Conservation (phyloP, 2,797 vertebrate species). For the Pachyuromys duprasi region DNA sequence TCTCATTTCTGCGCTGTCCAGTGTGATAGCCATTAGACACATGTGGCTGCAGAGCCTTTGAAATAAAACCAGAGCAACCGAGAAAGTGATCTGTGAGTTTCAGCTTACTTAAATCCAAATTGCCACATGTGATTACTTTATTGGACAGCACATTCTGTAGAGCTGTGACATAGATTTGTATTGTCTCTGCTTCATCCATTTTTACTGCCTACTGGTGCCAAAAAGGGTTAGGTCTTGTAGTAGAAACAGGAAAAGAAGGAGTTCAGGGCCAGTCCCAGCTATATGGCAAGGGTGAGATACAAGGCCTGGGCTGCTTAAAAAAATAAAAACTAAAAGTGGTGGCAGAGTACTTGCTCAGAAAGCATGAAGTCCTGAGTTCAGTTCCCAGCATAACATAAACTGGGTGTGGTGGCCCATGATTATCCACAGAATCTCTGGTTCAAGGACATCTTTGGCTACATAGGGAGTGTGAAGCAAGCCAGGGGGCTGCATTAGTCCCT, state of each 20-base stretch:
- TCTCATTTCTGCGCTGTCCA: background rate
- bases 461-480: background rate
- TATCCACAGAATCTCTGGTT: background rate
- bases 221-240: background rate
- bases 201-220: background rate
- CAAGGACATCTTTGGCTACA: background rate
- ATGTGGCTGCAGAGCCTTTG: background rate
- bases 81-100: background rate
- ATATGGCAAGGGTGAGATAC: background rate
- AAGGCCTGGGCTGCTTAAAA: background rate
- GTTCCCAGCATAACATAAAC: background rate
- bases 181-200: background rate
- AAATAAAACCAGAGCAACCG: background rate
- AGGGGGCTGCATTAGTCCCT: background rate
- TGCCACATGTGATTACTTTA: background rate
- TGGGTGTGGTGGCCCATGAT: background rate
- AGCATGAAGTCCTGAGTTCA: background rate
- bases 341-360: background rate
- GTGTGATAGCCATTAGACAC: background rate
- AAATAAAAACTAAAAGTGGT: too few species aligned
- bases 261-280: background rate
- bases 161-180: background rate
- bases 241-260: background rate
- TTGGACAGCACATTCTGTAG: background rate
- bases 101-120: background rate